A percentile compares a stretch with the other conserved stretches of the same genome.
Conservation (phyloP, 2,797 vertebrate species). For the Phataginus tetradactyla region DNA sequence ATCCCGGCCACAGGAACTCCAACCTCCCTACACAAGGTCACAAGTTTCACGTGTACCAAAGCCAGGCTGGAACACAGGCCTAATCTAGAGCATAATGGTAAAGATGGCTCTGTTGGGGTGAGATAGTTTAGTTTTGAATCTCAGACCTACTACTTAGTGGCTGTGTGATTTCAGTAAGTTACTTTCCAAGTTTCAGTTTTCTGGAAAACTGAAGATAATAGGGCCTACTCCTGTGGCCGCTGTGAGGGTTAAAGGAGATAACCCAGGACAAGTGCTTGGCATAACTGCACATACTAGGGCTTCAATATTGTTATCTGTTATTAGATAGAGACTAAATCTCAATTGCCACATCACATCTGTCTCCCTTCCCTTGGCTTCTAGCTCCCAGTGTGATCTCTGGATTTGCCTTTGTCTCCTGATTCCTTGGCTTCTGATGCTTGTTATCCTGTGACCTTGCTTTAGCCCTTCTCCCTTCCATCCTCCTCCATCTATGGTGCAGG, state of each 20-base stretch:
- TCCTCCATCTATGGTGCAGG: neutral
- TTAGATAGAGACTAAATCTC: neutral
- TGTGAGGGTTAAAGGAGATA: neutral
- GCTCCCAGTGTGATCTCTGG: neutral
- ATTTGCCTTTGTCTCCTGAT: neutral
- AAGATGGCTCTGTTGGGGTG: neutral
- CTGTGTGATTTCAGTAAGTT: neutral
- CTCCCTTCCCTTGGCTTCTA: neutral
- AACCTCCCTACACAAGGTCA: neutral
- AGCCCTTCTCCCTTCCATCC: neutral
- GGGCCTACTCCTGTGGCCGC: neutral
- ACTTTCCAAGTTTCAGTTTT: neutral
- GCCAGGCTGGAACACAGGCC: neutral
- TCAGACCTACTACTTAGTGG: neutral
- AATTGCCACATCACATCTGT: neutral
- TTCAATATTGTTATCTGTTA: neutral
- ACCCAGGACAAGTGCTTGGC: neutral
- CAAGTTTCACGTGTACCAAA: neutral
- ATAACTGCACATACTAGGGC: neutral
- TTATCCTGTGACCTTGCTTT: neutral
- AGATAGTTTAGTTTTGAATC: constrained; percentile 2
- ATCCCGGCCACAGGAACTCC: no score
- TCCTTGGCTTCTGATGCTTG: neutral
- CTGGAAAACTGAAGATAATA: neutral
- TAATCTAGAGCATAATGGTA: neutral